Conservation (phyloP, 2,888 invertebrate genomes). For the Melinaea marsaeus region DNA sequence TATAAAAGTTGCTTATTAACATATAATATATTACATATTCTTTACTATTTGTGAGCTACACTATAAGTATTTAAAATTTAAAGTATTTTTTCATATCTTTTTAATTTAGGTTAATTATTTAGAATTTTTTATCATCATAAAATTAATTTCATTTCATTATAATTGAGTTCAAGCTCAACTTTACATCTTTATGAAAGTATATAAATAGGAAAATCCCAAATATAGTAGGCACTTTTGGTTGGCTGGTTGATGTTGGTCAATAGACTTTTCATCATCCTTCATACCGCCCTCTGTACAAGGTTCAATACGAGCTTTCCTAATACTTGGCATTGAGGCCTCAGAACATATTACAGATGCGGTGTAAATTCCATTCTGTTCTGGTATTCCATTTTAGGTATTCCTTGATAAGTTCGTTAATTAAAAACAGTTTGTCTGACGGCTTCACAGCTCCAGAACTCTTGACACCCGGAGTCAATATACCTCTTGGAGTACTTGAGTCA, state of each 20-base stretch:
- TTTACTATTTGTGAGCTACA: no score
- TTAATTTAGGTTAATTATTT: no score
- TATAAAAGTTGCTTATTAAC: no score
- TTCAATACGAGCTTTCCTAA: conserved; percentile 48
- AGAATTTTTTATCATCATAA: no score
- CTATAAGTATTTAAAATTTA: no score
- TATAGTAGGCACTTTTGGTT: no score
- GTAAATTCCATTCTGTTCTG: conserved; percentile 55
- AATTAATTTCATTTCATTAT: no score
- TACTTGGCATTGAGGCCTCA: conserved; percentile 59
- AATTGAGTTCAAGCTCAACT: no score
- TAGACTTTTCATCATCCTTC: conserved; percentile 72
- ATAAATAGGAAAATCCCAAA: no score
- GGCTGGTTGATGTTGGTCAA: conserved; percentile 66
- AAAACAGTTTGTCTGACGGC: conserved; percentile 56
- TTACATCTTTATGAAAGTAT: no score
- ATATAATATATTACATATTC: no score
- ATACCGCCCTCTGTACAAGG: conserved; percentile 70
- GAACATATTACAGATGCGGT: conserved; percentile 76
- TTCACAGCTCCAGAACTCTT: conserved; percentile 43
- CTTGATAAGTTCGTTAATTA: conserved; percentile 81
- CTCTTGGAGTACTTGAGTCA: conserved; percentile 59
- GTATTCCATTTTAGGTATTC: conserved; percentile 84
- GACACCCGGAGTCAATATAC: conserved; percentile 35
- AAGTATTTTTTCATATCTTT: no score